Conservation (phyloP, 2,888 invertebrate genomes). For the Chrysomela aeneicollis region DNA sequence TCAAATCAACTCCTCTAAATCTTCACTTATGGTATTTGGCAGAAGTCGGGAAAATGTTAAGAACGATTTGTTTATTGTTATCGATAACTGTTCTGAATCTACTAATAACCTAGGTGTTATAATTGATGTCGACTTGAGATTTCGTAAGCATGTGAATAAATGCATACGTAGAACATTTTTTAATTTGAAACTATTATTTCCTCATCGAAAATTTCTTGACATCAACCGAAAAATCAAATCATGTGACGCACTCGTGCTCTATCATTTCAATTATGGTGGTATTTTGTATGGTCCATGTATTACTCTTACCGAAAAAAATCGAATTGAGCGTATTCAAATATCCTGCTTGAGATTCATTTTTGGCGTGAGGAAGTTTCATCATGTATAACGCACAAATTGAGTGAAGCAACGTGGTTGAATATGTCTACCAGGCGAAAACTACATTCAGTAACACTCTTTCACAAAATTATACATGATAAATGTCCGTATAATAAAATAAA, state of each 20-base stretch:
- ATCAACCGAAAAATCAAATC: background rate
- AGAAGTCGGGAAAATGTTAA: background rate
- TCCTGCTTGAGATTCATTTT: background rate
- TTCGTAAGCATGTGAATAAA: background rate
- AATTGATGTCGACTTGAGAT: background rate
- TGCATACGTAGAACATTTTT: background rate
- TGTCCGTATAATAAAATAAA: background rate
- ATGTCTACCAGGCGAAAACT: background rate
- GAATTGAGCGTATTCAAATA: background rate
- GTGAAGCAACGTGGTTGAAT: background rate
- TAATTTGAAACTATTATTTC: background rate
- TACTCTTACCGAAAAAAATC: background rate
- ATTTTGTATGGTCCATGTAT: background rate
- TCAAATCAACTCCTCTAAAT: background rate
- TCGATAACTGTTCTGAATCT: background rate
- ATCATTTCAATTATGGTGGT: background rate
- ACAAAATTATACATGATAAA: background rate
- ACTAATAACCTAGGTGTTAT: background rate
- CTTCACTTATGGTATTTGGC: background rate
- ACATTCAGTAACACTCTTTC: background rate
- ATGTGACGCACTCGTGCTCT: background rate
- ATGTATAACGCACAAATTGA: background rate
- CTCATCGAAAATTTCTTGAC: background rate
- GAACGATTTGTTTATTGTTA: too few species aligned
- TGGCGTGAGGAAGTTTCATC: background rate